A percentile compares a stretch with the other conserved stretches of the same genome.
These are phyloP conservation scores for Omphaloscelis lunosa DNA, from an alignment of 2,888 invertebrate species.

Conservation along the genomic window DNA sequence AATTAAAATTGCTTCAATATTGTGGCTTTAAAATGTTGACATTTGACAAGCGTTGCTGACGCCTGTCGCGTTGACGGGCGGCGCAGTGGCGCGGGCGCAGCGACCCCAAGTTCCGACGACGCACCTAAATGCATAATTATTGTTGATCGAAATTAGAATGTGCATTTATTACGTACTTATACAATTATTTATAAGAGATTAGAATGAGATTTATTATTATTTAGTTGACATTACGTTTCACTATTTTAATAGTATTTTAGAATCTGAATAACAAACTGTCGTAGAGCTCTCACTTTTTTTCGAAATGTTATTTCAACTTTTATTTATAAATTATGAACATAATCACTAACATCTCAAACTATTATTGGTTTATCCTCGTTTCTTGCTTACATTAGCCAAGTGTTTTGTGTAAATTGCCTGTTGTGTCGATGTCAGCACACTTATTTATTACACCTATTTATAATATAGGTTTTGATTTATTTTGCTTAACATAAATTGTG, in stretches of 20 bases:
- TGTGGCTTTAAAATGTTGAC: slow-evolving; percentile 85
- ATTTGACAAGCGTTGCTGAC: slow-evolving; percentile 89
- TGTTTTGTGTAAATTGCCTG: slow-evolving; percentile 49
- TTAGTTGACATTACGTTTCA: slow-evolving; percentile 11
- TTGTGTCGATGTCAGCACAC: slow-evolving; percentile 56
- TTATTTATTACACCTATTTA: slow-evolving; percentile 61
- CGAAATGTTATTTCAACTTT: slow-evolving; percentile 12
- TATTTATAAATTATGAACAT: slow-evolving; percentile 16
- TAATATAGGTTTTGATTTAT: slow-evolving; percentile 56
- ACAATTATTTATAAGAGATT: slow-evolving; percentile 43
- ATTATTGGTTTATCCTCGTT: slow-evolving; percentile 59
- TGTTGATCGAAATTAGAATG: slow-evolving; percentile 59
- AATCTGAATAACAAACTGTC: slow-evolving; percentile 17
- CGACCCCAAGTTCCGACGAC: slow-evolving; percentile 50
- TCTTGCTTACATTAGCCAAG: slow-evolving; percentile 41
- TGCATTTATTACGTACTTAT: slow-evolving; percentile 44
- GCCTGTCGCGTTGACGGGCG: slow-evolving; percentile 76
- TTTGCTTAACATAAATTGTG: slow-evolving; percentile 42
- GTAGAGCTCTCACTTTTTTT: neutral
- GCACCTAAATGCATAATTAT: slow-evolving; percentile 61
- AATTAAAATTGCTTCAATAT: slow-evolving; percentile 88
- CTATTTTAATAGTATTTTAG: slow-evolving; percentile 1
- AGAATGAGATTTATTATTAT: slow-evolving; percentile 34
- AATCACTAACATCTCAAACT: slow-evolving; percentile 32
- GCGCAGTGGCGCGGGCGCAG: slow-evolving; percentile 59